A percentile compares a stretch with the other conserved stretches of the same genome.
Conservation (phyloP, 2,113 vertebrate species). For the Malurus melanocephalus region DNA sequence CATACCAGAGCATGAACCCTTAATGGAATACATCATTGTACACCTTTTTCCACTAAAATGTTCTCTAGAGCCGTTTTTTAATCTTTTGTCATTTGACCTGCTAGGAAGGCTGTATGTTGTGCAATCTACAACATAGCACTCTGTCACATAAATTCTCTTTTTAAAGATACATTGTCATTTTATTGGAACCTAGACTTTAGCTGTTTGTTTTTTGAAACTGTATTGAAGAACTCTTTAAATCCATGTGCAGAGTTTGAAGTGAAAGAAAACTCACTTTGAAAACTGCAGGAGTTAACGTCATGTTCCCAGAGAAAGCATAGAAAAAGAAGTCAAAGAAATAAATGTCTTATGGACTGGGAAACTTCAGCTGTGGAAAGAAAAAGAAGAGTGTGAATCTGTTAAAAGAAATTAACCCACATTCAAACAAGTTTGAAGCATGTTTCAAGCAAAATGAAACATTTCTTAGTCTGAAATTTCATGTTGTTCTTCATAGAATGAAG, state of each 20-base stretch:
- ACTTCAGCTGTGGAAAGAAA: background rate
- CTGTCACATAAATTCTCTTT: background rate
- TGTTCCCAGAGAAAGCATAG: background rate
- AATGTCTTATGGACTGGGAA: background rate
- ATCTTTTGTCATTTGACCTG: background rate
- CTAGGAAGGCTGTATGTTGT: background rate
- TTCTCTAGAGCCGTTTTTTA: background rate
- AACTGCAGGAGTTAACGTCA: background rate
- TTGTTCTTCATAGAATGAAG: background rate
- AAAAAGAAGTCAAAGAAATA: background rate
- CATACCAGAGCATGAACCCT: background rate
- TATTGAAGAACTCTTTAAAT: background rate
- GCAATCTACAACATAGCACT: background rate
- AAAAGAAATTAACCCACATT: background rate
- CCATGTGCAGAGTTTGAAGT: background rate
- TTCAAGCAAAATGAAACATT: background rate
- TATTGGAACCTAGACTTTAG: background rate
- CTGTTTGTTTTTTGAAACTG: background rate
- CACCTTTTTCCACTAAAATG: background rate
- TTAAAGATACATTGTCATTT: background rate
- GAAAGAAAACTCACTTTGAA: background rate
- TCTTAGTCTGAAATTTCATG: background rate
- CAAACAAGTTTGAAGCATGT: background rate
- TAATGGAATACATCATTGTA: background rate
- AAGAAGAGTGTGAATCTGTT: background rate